Base-by-base conservation (phyloP, 2,888 invertebrate genomes). In the Sarcophaga variegata region DNA sequence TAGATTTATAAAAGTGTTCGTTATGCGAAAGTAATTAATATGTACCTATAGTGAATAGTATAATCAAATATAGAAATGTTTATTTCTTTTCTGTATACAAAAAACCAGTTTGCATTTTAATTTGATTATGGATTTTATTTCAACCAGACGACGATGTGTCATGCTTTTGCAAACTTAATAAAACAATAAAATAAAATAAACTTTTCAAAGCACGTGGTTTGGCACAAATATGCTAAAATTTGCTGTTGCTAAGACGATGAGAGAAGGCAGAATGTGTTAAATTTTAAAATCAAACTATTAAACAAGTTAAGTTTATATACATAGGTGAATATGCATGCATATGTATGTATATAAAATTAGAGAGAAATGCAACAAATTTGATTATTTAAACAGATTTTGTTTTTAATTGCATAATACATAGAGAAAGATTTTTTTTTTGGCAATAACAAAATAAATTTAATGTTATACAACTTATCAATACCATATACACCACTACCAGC, bases 321-420 rank as follows among this genome's bases (percentile, higher is more conserved):
- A 49, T 54, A 49, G 14, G 49, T 49, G 37, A 37, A 37, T 37
- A 37, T 37, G 37, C 27, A 27, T 27, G 4, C 27, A 72, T 60
- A 12, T 17, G 17, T n/a, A 54, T 2, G 14, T 17, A 49, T 8
- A 0, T 22, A n/a, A 10, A 47, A 20, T 22, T 37, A n/a, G 12
- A 37, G 12, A 72, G 59, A 59, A 67, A 17, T 64, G 5, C 37
- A 59, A 60, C 45, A 45, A 47, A 14, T 8, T 37, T 10, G 2
- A 63, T 63, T 63, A 47, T 47, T 11, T 71, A 45, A 74, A 63
- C 62, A 20, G n/a, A 76, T 63, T 49, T 37, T 37, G 2, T 37
- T 37, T 22, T 45, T 45, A 27, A 78, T 78, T 78, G 78, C 78
- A 78, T 78, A 78, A 78, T 78, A 14, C 54, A 8, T 10, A 20